A percentile compares a stretch with the other conserved stretches of the same genome.
Conservation (phyloP, 2,888 invertebrate genomes). For the Tortrix viridana region DNA sequence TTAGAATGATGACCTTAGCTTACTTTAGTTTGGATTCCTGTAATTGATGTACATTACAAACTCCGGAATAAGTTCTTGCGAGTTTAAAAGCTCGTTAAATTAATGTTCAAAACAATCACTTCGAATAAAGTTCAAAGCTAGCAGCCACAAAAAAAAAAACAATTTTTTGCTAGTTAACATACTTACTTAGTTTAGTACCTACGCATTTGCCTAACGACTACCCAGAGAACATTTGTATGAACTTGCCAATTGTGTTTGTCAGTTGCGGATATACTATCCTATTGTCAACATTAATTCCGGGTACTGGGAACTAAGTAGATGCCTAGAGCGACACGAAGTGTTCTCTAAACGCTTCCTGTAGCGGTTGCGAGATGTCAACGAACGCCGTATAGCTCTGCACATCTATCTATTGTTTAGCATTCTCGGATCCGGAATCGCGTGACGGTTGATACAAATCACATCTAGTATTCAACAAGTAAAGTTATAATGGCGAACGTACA, state of each 20-base stretch:
- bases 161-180: conserved; percentile 18
- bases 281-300: conserved; percentile 51
- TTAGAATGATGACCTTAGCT: conserved; percentile 33
- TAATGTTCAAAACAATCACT: background rate
- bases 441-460: conserved; percentile 47
- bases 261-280: conserved; percentile 36
- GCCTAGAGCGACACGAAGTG: conserved; percentile 45
- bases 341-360: conserved; percentile 62
- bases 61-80: conserved; percentile 13
- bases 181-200: background rate
- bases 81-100: conserved; percentile 11
- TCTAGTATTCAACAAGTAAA: conserved; percentile 49
- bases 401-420: conserved; percentile 38
- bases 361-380: conserved; percentile 57
- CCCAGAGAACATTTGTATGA: conserved; percentile 16
- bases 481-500: conserved; percentile 44
- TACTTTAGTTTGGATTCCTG: conserved; percentile 7
- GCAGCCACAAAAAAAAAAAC: conserved; percentile 28
- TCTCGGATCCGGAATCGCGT: conserved; percentile 57
- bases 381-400: conserved; percentile 50
- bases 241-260: conserved; percentile 24
- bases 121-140: background rate
- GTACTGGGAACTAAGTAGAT: conserved; percentile 50
- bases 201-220: conserved; percentile 21
- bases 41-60: background rate